Evolutionary conservation across 2,888 invertebrate genomes (phyloP).

Genomic region (Diplazon laetatorius): DNA sequence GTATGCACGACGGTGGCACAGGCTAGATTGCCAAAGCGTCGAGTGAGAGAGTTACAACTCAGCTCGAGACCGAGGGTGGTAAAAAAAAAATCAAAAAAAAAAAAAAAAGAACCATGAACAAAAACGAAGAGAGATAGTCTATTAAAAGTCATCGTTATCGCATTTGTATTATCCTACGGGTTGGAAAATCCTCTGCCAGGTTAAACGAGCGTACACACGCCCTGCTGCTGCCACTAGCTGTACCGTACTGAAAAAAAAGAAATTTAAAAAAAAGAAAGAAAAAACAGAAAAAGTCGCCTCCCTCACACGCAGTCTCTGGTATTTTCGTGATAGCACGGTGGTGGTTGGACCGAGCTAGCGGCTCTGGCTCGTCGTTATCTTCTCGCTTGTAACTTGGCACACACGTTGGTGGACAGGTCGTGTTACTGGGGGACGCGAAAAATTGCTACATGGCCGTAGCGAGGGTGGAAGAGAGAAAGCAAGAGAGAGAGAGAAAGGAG

Average conservation of each 20-base stretch:
- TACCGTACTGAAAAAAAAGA: constrained; percentile 11
- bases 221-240: neutral
- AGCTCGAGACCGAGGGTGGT: constrained; percentile 14
- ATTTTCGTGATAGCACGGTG: constrained; percentile 52
- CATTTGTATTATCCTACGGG: constrained; percentile 55
- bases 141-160: constrained; percentile 65
- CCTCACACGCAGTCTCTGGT: constrained; percentile 36
- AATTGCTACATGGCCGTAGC: constrained; percentile 57
- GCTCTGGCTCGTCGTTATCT: constrained; percentile 61
- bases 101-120: too few species aligned
- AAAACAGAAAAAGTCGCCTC: constrained; percentile 25
- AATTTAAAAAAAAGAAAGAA: too few species aligned
- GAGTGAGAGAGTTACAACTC: neutral
- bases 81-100: too few species aligned
- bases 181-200: constrained; percentile 49
- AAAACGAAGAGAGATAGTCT: constrained; percentile 58
- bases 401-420: constrained; percentile 54
- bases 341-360: constrained; percentile 47
- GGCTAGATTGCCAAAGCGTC: constrained; percentile 3
- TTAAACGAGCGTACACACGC: constrained; percentile 41
- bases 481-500: constrained; percentile 18
- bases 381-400: constrained; percentile 49
- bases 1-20: neutral
- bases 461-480: neutral
- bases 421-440: constrained; percentile 63